Evolutionary conservation across 2,888 invertebrate species (phyloP), one percentile per base, ranked within the genome.

Genomic region (Drosophila longiperda): DNA sequence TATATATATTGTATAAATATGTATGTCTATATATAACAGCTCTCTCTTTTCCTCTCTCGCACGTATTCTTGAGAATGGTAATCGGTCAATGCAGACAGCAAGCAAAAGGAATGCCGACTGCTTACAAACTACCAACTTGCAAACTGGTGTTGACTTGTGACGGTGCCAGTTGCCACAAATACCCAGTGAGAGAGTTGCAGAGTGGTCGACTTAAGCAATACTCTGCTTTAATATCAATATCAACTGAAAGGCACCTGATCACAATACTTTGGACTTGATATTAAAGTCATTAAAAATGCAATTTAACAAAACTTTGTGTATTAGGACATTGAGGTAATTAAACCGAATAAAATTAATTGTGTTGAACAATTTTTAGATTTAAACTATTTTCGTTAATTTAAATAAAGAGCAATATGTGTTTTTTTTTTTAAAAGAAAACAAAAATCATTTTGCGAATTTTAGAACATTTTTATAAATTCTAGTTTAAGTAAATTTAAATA

Each of bases 51-150:
- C 1, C 9, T 1, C 20, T 40, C 40, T 23, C 34, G 12, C 20
- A 53, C 34, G 12, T 8, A 61, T 74, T 61, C 20, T 42, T 29
- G 48, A 34, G 59, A 71, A 61, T 58, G 61, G 6, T 58, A 75
- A 72, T 71, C 76, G 71, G 63, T 67, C 75, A 75, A 60, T 60
- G 54, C 17, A 54, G 45, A 55, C 15, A 53, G 33, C 49, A 45
- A 63, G 45, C 42, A 55, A 52, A 48, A 38, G 38, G 32, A 55
- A 42, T 15, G 40, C 34, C 59, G 49, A 29, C 69, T n/a, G 38
- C 29, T 36, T 32, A 8, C 15, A 53, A 34, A 40, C 15, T 36
- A 33, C 12, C 32, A 52, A 48, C 38, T n/a, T 32, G 38, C 45
- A 42, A 55, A 60, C 58, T 64, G 45, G 20, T 38, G 38, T 34